A percentile compares a stretch with the other conserved stretches of the same genome.
These are phyloP conservation scores for Galagoides demidoff DNA, from an alignment of 2,797 vertebrate species.

Conservation along the genomic window DNA sequence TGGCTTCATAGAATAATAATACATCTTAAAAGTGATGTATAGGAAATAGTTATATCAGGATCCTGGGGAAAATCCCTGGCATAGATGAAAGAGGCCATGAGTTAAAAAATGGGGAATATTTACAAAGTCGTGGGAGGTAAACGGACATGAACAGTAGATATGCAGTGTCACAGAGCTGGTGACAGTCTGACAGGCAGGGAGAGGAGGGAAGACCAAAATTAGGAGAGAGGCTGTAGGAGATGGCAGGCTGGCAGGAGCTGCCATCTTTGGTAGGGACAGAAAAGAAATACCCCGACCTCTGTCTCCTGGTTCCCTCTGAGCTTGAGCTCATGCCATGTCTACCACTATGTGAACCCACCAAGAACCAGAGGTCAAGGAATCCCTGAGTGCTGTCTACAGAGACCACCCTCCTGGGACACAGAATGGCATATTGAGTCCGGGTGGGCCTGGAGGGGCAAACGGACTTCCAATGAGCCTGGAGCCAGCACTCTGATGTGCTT, in stretches of 20 bases:
- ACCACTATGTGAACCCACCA: neutral
- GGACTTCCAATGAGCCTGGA: fast-evolving
- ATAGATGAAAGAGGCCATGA: fast-evolving
- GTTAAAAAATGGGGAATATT: neutral
- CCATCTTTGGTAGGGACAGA: neutral
- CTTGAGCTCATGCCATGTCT: fast-evolving
- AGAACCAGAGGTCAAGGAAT: neutral
- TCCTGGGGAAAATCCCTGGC: neutral
- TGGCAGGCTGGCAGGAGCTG: neutral
- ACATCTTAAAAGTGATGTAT: neutral
- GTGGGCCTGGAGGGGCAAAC: neutral
- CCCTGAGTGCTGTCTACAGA: fast-evolving
- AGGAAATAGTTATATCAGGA: fast-evolving
- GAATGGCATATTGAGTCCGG: fast-evolving
- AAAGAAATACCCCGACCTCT: neutral
- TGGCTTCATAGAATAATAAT: neutral
- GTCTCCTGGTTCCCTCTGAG: fast-evolving
- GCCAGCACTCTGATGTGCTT: fast-evolving
- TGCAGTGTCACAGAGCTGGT: neutral
- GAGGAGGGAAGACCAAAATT: neutral
- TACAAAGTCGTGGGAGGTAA: neutral
- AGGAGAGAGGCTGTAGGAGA: no score
- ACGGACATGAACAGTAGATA: neutral
- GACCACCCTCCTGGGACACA: neutral
- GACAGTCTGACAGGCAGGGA: neutral